Conservation (phyloP, 2,888 invertebrate genomes). For the Timema cristinae region DNA sequence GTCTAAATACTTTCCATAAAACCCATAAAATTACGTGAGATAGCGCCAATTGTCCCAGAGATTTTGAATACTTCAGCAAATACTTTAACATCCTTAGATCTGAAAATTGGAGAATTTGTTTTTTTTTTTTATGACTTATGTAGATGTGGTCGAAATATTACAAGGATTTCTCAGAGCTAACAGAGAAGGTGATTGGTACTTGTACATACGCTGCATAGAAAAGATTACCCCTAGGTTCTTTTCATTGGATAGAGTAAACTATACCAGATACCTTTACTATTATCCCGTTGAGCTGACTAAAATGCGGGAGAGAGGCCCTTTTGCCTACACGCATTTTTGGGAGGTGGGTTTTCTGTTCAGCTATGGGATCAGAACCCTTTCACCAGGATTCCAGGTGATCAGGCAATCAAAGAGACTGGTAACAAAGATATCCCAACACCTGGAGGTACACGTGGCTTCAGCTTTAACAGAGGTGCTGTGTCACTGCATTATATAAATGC, state of each 20-base stretch:
- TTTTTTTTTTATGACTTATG: background rate
- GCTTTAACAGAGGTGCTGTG: background rate
- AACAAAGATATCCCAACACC: background rate
- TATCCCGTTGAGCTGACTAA: background rate
- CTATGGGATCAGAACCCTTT: background rate
- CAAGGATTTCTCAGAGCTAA: background rate
- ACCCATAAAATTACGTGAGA: background rate
- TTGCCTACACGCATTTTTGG: background rate
- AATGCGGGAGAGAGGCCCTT: background rate
- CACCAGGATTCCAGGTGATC: background rate
- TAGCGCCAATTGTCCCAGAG: background rate
- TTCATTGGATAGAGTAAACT: background rate
- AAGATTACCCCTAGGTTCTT: background rate
- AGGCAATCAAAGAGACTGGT: background rate
- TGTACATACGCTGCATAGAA: background rate
- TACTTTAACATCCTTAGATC: background rate
- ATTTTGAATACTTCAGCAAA: conserved; percentile 3
- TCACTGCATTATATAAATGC: background rate
- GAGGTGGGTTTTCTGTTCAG: conserved; percentile 3
- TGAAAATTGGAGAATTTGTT: background rate
- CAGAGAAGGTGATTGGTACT: conserved; percentile 3
- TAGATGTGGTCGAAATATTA: conserved; percentile 6
- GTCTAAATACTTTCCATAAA: background rate
- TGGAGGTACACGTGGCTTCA: background rate
- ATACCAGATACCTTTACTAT: background rate